These are phyloP conservation scores for Hipparchia sbordonii DNA, from an alignment of 2,888 invertebrate species.

Conservation along the genomic window DNA sequence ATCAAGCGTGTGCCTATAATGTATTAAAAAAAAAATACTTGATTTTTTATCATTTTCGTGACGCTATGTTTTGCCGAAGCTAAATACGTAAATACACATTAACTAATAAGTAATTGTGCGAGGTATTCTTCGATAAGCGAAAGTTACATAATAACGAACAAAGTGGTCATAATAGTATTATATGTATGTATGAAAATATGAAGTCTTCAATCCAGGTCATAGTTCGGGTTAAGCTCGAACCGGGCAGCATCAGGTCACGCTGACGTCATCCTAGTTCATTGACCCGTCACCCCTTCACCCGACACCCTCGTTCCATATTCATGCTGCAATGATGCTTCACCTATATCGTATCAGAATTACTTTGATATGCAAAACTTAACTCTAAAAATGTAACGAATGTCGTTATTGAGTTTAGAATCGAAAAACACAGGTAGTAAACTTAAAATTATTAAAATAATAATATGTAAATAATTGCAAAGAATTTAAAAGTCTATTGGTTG, in stretches of 20 bases:
- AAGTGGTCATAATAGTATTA: neutral
- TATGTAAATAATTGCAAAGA: too few species aligned
- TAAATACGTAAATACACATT: too few species aligned
- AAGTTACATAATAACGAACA: conserved; percentile 4
- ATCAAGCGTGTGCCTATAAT: too few species aligned
- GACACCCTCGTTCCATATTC: conserved; percentile 62
- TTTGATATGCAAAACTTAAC: conserved; percentile 30
- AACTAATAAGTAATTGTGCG: too few species aligned
- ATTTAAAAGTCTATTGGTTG: too few species aligned
- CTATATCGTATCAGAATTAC: conserved; percentile 38
- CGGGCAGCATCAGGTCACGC: conserved; percentile 83
- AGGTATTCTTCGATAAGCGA: neutral
- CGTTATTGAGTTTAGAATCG: neutral
- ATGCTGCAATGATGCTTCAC: conserved; percentile 52
- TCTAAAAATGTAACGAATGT: conserved; percentile 6
- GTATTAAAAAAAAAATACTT: too few species aligned
- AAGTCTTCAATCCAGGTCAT: conserved; percentile 57
- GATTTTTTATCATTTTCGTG: too few species aligned
- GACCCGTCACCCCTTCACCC: conserved; percentile 53
- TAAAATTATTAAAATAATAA: too few species aligned
- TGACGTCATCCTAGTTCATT: conserved; percentile 77
- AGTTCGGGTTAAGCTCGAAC: conserved; percentile 73
- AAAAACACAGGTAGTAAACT: neutral
- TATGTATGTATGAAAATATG: conserved; percentile 31
- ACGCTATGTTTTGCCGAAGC: too few species aligned